Evolutionary conservation across 2,113 vertebrate genomes (phyloP), one percentile per base, ranked within the genome.

Genomic region (Amblyopsis rosae): DNA sequence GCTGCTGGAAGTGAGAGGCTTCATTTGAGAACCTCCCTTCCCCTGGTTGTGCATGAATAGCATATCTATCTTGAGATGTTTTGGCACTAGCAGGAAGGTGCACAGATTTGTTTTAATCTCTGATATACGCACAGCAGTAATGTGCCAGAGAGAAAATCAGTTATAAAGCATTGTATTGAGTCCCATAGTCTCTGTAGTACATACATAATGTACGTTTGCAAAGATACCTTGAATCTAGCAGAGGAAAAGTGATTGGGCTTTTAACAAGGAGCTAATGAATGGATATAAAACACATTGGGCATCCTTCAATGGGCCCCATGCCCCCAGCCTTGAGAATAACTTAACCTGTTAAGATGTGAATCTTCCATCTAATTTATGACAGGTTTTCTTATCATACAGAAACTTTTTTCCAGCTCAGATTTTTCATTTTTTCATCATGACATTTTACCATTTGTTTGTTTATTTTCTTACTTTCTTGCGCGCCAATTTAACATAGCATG

Each of bases 241-340:
- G 50, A 45, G 9, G 26, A n/a, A 58, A 46, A 12, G 47, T 16
- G 12, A n/a, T 13, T 7, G 3, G 51, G 51, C 3, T 54, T 54
- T 58, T 11, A 32, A 32, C 12, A n/a, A 60, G 26, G 63, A 72
- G 57, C 51, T 54, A 61, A 73, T 26, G 49, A 74, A 71, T 64
- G 69, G 35, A 15, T 16, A 0, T 59, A 33, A n/a, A 70, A 67
- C 56, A 64, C 62, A 82, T 59, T 26, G n/a, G 62, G 48, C 69
- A 72, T 82, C 60, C 77, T 41, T 41, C 35, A 41, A 41, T 41
- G 5, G 68, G 62, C 50, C 47, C 55, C 49, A 41, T 41, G 54
- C 59, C 63, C 15, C 4, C 59, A 50, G 32, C 55, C 35, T 13
- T 59, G 54, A 56, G 49, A 49, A 78, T 56, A 62, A 51, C 57